Percentiles rank a stretch among this genome's conserved stretches.
Conservation (phyloP, 1,140 invertebrate genomes). For the Drosophila repleta region DNA sequence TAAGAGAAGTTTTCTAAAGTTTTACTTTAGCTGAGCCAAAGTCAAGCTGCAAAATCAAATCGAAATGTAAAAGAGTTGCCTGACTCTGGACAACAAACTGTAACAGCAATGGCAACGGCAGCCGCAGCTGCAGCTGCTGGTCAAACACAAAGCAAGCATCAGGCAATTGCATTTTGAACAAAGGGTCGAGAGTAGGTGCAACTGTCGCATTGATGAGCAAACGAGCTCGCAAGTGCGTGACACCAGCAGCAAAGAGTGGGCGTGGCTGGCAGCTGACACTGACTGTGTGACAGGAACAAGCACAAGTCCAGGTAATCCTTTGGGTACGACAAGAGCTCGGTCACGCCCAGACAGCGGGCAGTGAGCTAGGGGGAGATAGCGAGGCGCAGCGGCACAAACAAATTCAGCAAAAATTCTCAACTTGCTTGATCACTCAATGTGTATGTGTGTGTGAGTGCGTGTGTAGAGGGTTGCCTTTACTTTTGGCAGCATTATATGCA, state of each 20-base stretch:
- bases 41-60: constrained; percentile 39
- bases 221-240: constrained; percentile 63
- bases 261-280: constrained; percentile 19
- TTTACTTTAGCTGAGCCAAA: constrained; percentile 25
- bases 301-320: constrained; percentile 76
- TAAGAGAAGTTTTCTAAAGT: constrained; percentile 42
- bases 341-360: constrained; percentile 3
- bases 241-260: constrained; percentile 25
- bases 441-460: constrained; percentile 1
- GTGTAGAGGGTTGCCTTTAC: constrained; percentile 25
- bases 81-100: constrained; percentile 25
- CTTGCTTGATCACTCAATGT: constrained; percentile 46
- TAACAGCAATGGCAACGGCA: neutral
- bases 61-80: constrained; percentile 49
- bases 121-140: constrained; percentile 15
- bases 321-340: constrained; percentile 55
- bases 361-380: neutral
- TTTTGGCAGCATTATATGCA: constrained; percentile 52
- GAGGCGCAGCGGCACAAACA: constrained; percentile 24
- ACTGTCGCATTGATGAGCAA: constrained; percentile 54
- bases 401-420: constrained; percentile 68
- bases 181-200: constrained; percentile 23
- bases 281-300: constrained; percentile 61
- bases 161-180: constrained; percentile 24
- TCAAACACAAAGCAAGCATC: constrained; percentile 23